phyloP scores from a whole-genome alignment of 2,797 vertebrate species.

The Danio jaintianensis region DNA sequence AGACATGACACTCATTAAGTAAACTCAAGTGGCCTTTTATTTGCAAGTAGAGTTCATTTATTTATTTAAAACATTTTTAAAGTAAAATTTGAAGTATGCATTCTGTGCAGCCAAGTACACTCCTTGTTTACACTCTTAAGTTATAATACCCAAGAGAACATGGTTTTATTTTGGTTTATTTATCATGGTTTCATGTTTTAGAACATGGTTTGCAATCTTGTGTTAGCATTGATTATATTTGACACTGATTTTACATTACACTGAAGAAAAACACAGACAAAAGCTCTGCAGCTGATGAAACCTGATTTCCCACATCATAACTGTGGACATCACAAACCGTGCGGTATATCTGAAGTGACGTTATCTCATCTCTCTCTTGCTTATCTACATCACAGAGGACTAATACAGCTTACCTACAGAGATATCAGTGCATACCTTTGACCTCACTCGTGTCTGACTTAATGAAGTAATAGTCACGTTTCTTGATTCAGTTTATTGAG shows the following conservation, averaged over 20 bases:
- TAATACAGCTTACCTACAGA: conserved; percentile 22
- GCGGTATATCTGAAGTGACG: conserved; percentile 11
- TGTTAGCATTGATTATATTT: not conserved
- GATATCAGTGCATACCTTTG: conserved; percentile 41
- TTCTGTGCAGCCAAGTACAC: not conserved
- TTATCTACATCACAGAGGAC: conserved; percentile 25
- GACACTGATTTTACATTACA: not conserved
- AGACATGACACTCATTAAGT: too few species aligned
- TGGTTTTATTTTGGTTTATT: too few species aligned
- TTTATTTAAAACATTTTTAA: too few species aligned
- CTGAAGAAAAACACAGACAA: not conserved
- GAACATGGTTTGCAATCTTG: too few species aligned
- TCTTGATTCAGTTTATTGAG: not conserved
- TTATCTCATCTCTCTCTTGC: conserved; percentile 16
- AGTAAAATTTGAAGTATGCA: not conserved
- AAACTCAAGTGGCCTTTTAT: not conserved
- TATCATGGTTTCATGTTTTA: too few species aligned
- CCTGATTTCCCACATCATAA: not conserved
- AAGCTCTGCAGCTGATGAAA: not conserved
- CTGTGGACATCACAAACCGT: not conserved
- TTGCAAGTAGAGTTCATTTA: not conserved
- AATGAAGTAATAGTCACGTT: too few species aligned
- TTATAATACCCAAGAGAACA: not conserved
- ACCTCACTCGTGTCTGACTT: conserved; percentile 10
- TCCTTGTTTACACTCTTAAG: not conserved